Percentiles rank a stretch among this genome's conserved stretches.
Conservation (phyloP, 2,113 vertebrate species). For the Speoplatyrhinus poulsoni region DNA sequence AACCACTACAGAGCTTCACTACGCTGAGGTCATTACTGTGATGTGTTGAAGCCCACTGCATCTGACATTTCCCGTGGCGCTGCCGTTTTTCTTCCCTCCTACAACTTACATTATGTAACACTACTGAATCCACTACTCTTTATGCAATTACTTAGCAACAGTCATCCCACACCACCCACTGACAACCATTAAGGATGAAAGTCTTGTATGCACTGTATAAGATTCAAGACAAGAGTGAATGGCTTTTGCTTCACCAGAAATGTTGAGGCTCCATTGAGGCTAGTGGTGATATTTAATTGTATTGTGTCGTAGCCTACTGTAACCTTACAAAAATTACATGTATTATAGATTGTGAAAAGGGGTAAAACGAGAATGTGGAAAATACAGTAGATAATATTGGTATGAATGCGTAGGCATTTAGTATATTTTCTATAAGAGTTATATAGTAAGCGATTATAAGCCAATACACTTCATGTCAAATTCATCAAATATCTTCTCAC, state of each 20-base stretch:
- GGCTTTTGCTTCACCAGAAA: conserved; percentile 7
- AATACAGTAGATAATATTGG: too few relatives aligned
- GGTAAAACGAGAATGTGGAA: too few relatives aligned
- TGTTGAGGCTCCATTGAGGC: conserved; percentile 17
- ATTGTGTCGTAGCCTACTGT: background rate
- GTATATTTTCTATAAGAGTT: too few relatives aligned
- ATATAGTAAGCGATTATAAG: too few relatives aligned
- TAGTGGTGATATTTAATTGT: conserved; percentile 8
- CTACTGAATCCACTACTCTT: conserved; percentile 17
- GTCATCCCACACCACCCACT: conserved; percentile 52
- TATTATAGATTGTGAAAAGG: background rate
- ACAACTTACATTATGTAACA: conserved; percentile 42
- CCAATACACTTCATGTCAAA: too few relatives aligned
- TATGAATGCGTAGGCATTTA: too few relatives aligned
- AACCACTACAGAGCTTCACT: too few relatives aligned
- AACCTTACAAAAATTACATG: background rate
- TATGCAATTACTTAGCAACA: conserved; percentile 21
- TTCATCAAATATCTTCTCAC: too few relatives aligned
- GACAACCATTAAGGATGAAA: conserved; percentile 36
- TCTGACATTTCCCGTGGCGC: conserved; percentile 45
- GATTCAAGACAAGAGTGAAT: conserved; percentile 22
- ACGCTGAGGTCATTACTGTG: background rate
- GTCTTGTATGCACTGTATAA: background rate
- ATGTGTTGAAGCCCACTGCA: conserved; percentile 24
- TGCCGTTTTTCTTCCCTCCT: conserved; percentile 38